Percentiles rank a stretch among this genome's conserved stretches.
These are phyloP conservation scores for Dendroctonus valens DNA, from an alignment of 1,140 invertebrate species.

Conservation along the genomic window DNA sequence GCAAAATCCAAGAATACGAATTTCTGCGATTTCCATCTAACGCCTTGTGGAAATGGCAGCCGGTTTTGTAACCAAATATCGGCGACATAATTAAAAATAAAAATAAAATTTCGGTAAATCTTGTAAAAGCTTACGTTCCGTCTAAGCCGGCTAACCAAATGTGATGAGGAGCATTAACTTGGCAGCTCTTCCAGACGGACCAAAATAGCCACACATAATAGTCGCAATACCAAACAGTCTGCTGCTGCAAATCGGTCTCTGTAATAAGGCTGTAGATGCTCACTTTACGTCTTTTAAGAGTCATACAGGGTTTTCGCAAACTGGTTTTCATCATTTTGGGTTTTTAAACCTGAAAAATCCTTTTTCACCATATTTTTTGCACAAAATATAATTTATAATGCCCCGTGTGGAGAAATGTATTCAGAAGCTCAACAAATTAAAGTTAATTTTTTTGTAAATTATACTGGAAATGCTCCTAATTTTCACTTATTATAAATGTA, in stretches of 20 bases:
- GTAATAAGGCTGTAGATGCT: conserved; percentile 26
- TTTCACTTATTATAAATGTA: no score
- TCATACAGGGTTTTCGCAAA: conserved; percentile 1
- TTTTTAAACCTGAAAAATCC: no score
- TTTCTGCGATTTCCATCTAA: no score
- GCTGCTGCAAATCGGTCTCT: conserved; percentile 27
- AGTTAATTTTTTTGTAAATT: no score
- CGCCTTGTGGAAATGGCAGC: background rate
- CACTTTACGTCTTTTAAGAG: conserved; percentile 21
- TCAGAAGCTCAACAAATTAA: no score
- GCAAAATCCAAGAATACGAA: background rate
- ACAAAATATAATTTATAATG: no score
- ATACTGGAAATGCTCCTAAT: no score
- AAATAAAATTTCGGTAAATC: conserved; percentile 30
- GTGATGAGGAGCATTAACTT: conserved; percentile 42
- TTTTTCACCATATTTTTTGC: no score
- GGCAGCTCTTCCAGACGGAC: conserved; percentile 46
- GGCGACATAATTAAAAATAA: conserved; percentile 27
- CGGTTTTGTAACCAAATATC: conserved; percentile 26
- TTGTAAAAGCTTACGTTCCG: conserved; percentile 27
- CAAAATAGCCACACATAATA: conserved; percentile 46
- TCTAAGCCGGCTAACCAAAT: conserved; percentile 28
- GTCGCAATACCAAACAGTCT: conserved; percentile 49
- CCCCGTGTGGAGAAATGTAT: no score
- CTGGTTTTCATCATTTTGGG: background rate